These are phyloP conservation scores for Chorisops tibialis DNA, from an alignment of 2,888 invertebrate species.

Conservation along the genomic window DNA sequence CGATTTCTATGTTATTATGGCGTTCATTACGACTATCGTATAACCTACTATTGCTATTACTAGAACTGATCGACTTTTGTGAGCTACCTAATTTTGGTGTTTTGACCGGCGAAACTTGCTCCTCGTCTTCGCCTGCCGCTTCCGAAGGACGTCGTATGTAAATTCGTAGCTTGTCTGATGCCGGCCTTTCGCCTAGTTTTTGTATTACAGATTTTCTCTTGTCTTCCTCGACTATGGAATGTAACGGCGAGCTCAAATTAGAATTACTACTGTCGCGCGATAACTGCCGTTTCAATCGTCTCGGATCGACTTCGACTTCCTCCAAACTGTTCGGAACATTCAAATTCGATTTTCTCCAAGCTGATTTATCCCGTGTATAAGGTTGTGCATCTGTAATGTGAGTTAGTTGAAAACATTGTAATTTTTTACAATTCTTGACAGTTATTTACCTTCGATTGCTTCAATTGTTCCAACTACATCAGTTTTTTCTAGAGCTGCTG, in stretches of 20 bases:
- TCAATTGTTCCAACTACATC: constrained; percentile 83
- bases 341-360: constrained; percentile 70
- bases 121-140: constrained; percentile 3
- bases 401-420: constrained; percentile 32
- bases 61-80: neutral
- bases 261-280: neutral
- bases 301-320: constrained; percentile 59
- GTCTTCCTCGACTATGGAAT: constrained; percentile 63
- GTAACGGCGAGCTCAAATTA: constrained; percentile 47
- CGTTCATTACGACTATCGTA: constrained; percentile 43
- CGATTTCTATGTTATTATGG: constrained; percentile 74
- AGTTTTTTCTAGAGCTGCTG: constrained; percentile 71
- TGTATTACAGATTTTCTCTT: constrained; percentile 59
- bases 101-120: neutral
- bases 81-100: neutral
- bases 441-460: constrained; percentile 76
- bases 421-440: constrained; percentile 17
- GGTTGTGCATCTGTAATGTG: constrained; percentile 40
- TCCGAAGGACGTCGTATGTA: constrained; percentile 57
- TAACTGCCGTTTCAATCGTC: constrained; percentile 54
- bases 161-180: constrained; percentile 58
- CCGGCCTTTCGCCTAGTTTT: constrained; percentile 54
- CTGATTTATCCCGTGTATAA: constrained; percentile 61
- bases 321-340: constrained; percentile 63
- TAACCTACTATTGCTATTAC: neutral